Conservation (phyloP, 2,797 vertebrate species). For the Hyperoplus lanceolatus region DNA sequence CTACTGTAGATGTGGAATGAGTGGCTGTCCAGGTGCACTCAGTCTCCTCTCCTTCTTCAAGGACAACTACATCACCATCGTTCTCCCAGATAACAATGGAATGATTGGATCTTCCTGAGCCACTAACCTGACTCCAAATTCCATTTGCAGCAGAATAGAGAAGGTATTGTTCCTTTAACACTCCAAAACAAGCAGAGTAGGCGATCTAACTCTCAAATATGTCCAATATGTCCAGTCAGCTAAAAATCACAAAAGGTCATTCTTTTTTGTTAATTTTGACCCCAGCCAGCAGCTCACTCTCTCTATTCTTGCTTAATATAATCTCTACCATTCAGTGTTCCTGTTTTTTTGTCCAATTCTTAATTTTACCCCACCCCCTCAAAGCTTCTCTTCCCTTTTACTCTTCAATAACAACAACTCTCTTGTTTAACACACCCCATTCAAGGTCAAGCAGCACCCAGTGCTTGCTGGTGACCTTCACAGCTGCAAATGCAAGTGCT, state of each 20-base stretch:
- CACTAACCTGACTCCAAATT: constrained; percentile 72
- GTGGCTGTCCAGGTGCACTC: constrained; percentile 67
- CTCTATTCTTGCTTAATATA: constrained; percentile 17
- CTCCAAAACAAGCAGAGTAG: constrained; percentile 67
- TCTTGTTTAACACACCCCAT: constrained; percentile 71
- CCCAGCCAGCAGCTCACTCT: constrained; percentile 26
- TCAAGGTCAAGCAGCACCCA: constrained; percentile 77
- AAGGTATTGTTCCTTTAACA: constrained; percentile 62
- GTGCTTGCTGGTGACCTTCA: constrained; percentile 59
- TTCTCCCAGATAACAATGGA: constrained; percentile 74
- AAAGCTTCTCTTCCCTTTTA: constrained; percentile 33
- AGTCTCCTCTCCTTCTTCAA: constrained; percentile 59
- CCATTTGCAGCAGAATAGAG: constrained; percentile 70
- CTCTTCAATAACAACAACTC: constrained; percentile 65
- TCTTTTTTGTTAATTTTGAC: constrained; percentile 38
- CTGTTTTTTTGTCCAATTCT: constrained; percentile 30
- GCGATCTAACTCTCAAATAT: constrained; percentile 36
- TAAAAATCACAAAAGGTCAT: constrained; percentile 42
- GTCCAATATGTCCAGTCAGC: constrained; percentile 26
- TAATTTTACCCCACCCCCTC: constrained; percentile 31
- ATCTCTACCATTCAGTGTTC: not conserved
- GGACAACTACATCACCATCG: constrained; percentile 72
- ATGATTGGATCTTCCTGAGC: constrained; percentile 78
- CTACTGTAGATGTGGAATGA: constrained; percentile 51
- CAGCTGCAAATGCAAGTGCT: constrained; percentile 58